These are phyloP conservation scores for Potorous gilbertii DNA, from an alignment of 2,797 vertebrate species.

Conservation along the genomic window DNA sequence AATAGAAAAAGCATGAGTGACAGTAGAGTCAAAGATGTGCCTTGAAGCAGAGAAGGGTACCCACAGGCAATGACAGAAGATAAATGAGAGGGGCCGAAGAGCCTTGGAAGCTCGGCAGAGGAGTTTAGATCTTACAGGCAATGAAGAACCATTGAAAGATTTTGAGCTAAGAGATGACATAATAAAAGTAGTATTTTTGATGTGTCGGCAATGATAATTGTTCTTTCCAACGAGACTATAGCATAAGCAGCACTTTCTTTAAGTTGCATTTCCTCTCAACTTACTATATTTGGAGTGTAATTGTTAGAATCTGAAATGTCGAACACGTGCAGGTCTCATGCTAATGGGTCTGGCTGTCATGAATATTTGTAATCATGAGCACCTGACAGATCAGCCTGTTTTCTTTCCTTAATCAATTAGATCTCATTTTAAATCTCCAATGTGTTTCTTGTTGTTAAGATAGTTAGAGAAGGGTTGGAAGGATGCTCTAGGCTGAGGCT, in stretches of 20 bases:
- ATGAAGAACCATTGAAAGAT: background rate
- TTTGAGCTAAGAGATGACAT: background rate
- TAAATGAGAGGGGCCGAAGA: background rate
- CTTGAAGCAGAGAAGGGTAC: background rate
- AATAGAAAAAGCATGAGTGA: background rate
- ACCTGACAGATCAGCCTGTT: background rate
- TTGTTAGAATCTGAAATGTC: constrained; percentile 66
- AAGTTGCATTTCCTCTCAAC: constrained; percentile 56
- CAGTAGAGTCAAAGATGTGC: background rate
- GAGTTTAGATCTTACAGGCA: background rate
- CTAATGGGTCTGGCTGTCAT: constrained; percentile 59
- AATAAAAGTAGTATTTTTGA: background rate
- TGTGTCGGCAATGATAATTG: background rate
- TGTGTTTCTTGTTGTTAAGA: background rate
- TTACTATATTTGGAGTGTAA: constrained; percentile 42
- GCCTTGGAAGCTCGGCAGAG: background rate
- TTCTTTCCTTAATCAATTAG: background rate
- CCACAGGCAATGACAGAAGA: background rate
- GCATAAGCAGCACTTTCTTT: constrained; percentile 53
- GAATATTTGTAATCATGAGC: background rate
- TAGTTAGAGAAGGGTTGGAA: background rate
- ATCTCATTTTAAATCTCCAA: background rate
- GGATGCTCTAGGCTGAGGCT: background rate
- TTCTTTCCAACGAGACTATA: constrained; percentile 37
- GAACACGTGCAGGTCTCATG: constrained; percentile 66